These are phyloP conservation scores for Mormyrus proboscirostris DNA, from an alignment of 2,797 vertebrate species.

Conservation along the genomic window DNA sequence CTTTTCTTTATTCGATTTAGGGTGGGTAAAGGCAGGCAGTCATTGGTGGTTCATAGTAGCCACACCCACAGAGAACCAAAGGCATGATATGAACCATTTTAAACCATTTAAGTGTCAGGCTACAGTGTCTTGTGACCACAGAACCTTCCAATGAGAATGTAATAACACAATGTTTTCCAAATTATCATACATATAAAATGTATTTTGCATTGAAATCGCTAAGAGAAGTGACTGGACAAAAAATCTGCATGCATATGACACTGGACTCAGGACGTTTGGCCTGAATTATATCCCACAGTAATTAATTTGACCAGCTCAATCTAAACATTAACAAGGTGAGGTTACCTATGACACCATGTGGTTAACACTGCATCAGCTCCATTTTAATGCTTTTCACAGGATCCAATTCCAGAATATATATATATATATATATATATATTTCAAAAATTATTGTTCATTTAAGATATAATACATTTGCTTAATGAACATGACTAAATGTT, in stretches of 20 bases:
- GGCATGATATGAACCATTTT: background rate
- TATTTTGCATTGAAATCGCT: background rate
- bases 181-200: background rate
- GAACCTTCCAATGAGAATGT: background rate
- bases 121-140: background rate
- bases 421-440: background rate
- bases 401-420: background rate
- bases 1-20: too few relatives aligned
- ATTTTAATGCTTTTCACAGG: background rate
- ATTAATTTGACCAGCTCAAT: background rate
- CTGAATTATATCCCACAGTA: background rate
- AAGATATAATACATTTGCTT: background rate
- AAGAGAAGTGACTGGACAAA: background rate
- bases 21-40: too few relatives aligned
- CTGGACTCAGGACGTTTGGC: background rate
- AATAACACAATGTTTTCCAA: background rate
- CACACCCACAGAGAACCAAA: too few relatives aligned
- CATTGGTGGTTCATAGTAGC: too few relatives aligned
- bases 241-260: background rate
- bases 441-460: background rate
- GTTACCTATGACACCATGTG: background rate
- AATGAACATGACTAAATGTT: background rate
- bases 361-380: background rate
- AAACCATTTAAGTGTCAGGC: background rate
- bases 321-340: background rate